Evolutionary conservation across 2,797 vertebrate species (phyloP).

Genomic region (Eidolon dupreanum): DNA sequence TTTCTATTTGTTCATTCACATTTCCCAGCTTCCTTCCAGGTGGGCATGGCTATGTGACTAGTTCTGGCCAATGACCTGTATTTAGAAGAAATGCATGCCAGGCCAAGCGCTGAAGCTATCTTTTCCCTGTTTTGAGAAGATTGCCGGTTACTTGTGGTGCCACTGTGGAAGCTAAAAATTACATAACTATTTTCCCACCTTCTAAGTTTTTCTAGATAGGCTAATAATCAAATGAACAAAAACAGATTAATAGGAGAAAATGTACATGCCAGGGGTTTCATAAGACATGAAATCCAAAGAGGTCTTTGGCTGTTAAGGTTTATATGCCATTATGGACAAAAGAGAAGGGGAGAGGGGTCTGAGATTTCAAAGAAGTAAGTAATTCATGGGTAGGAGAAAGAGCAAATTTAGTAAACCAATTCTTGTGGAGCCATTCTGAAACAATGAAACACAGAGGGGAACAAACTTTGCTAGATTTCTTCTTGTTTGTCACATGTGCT

Average conservation of each 20-base stretch:
- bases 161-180: background rate
- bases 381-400: background rate
- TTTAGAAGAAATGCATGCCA: background rate
- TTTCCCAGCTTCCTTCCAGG: too few relatives aligned
- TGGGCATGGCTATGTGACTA: background rate
- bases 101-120: too few relatives aligned
- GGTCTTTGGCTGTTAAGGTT: background rate
- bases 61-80: background rate
- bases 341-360: background rate
- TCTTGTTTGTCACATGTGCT: background rate
- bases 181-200: background rate
- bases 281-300: background rate
- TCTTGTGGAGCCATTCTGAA: background rate
- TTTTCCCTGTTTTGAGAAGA: background rate
- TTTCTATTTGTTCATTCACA: background rate
- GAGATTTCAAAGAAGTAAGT: background rate
- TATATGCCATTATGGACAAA: background rate
- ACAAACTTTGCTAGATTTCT: background rate
- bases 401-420: background rate
- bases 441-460: background rate
- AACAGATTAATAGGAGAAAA: background rate
- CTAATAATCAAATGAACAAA: background rate
- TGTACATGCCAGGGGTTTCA: background rate
- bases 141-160: background rate
- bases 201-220: too few relatives aligned